Conservation (phyloP, 2,797 vertebrate genomes). For the Siniperca undulata region DNA sequence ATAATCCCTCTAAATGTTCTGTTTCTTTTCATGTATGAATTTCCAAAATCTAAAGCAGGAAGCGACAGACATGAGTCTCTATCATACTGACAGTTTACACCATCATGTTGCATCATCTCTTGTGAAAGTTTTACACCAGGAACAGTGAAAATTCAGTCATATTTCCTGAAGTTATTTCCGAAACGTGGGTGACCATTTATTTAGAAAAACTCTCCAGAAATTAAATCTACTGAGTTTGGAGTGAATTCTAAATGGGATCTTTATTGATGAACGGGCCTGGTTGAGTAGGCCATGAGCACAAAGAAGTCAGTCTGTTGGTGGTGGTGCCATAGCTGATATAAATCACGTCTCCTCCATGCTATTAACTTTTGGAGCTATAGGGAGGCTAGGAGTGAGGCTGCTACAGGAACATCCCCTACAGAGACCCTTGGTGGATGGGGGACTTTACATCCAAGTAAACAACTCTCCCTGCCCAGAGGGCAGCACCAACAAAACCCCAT, state of each 20-base stretch:
- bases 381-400: slow-evolving; percentile 76
- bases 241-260: slow-evolving; percentile 82
- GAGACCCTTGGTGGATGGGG: slow-evolving; percentile 80
- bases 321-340: slow-evolving; percentile 71
- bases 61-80: background rate
- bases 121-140: slow-evolving; percentile 53
- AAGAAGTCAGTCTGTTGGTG: slow-evolving; percentile 78
- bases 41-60: slow-evolving; percentile 5
- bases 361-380: slow-evolving; percentile 82
- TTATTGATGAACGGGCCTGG: slow-evolving; percentile 79
- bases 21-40: background rate
- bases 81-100: slow-evolving; percentile 2
- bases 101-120: background rate
- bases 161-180: slow-evolving; percentile 40
- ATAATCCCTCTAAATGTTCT: background rate
- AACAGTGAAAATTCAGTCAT: slow-evolving; percentile 39
- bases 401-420: slow-evolving; percentile 82
- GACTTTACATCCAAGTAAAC: slow-evolving; percentile 84
- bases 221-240: slow-evolving; percentile 77
- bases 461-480: slow-evolving; percentile 84
- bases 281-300: slow-evolving; percentile 76
- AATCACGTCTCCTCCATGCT: slow-evolving; percentile 81
- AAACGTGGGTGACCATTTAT: slow-evolving; percentile 62
- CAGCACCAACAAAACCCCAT: slow-evolving; percentile 81
- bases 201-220: slow-evolving; percentile 71